Base-by-base conservation (phyloP, 2,888 invertebrate genomes). In the Rhamphomyia laevipes region DNA sequence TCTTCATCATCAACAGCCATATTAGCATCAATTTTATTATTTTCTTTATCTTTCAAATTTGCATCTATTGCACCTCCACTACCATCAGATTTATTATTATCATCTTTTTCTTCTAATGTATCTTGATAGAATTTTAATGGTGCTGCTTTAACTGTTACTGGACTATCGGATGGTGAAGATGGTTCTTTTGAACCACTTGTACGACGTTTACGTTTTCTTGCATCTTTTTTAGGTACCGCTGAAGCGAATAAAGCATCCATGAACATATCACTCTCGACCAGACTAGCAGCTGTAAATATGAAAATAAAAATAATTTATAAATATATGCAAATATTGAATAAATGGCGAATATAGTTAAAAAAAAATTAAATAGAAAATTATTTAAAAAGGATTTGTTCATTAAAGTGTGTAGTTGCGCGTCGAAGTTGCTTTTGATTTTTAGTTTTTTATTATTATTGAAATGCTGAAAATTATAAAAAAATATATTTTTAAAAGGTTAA, bases 221-320 rank as follows among this genome's bases (percentile, higher is more conserved):
- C 77, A 55, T 86, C 83, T 65, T 87, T 76, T 75, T 84, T 72
- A 67, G 73, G 65, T 23, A 82, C 81, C 9, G 87, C 84, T 2
- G 85, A 86, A 6, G 85, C 85, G 56, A 80, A 78, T 33, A 95
- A 72, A 1, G 92, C 92, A 68, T 93, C 92, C 84, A 92, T 92
- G 66, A 95, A 95, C 71, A 91, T 83, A 61, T 88, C 89, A 63
- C 92, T 92, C 67, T 95, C 95, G 64, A 89, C 83, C 44, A 94
- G 45, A 44, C 45, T 57, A 35, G 40, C 51, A 46, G 43, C 51
- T 50, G 49, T 17, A 50, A 50, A 41, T 38, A 21, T 21, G 9
- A 27, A 27, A 27, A 27, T 21, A 27, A 27, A 27, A 27, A 27
- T 7, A 27, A 27, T 27, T 6, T 4, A 7, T 2, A 7, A 7